Base-by-base conservation (phyloP, 2,888 invertebrate species). In the Rhabditoides inermis region DNA sequence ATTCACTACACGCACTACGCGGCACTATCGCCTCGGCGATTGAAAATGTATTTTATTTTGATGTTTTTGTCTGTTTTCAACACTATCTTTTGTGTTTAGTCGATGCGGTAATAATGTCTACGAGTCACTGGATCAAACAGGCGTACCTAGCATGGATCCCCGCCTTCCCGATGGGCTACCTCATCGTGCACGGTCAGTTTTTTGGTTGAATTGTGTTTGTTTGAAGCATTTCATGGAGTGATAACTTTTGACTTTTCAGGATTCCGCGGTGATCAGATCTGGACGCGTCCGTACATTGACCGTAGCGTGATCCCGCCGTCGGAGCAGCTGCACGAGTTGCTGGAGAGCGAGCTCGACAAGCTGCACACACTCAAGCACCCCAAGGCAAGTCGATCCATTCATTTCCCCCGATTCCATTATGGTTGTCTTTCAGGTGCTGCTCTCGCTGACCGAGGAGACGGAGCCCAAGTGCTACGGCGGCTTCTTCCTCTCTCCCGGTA, bases 401-500 rank as follows among this genome's bases (percentile, higher is more conserved):
- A 18, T 37, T 48, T 18, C 35, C 15, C 25, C 37, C 15, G 5
- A 37, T 20, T n/a, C n/a, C 35, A 6, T 28, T 42, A 25, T 18
- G 7, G n/a, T 46, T 46, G n/a, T 45, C 57, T 44, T 53, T 18
- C 44, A 66, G 63, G 50, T 51, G 22, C 27, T 35, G 15, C 54
- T 67, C 1, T 45, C 51, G 1, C 49, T 67, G 22, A 67, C 65
- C 2, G 62, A 67, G 32, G 57, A 61, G 22, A 51, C 61, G 37
- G 63, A 65, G 41, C 65, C 67, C 12, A 58, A 59, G 52, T 54
- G 58, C 6, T 67, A 59, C 49, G 67, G 67, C 4, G 61, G 59
- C 5, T 53, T 67, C 40, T 65, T 63, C 45, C 42, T 67, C 50
- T 59, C 45, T 27, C n/a, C n/a, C n/a, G n/a, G n/a, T n/a, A n/a